Conservation (phyloP, 2,797 vertebrate genomes). For the Chrosomus eos region DNA sequence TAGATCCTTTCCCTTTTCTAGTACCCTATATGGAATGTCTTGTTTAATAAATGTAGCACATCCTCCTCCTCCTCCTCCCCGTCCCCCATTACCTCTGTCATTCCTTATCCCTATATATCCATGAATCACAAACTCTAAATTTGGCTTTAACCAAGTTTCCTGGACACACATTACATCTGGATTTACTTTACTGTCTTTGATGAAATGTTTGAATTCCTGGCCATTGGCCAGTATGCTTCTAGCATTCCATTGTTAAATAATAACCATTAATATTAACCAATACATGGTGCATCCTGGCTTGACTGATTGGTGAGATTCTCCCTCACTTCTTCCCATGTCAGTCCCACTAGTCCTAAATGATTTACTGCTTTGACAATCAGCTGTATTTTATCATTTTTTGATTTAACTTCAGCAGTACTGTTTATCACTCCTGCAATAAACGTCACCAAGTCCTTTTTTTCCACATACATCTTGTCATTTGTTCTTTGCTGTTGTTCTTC, state of each 20-base stretch:
- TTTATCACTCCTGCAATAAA: too few species aligned
- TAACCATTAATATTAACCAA: not conserved
- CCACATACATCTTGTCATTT: too few species aligned
- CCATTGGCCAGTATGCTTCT: not conserved
- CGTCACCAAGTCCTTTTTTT: too few species aligned
- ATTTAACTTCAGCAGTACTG: too few species aligned
- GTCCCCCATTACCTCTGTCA: too few species aligned
- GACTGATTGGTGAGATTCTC: not conserved
- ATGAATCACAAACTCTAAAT: not conserved
- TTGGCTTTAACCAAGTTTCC: not conserved
- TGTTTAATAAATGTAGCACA: not conserved
- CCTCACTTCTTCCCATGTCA: not conserved
- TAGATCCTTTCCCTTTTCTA: not conserved
- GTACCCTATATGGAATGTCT: not conserved
- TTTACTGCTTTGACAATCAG: not conserved
- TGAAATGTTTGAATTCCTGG: not conserved
- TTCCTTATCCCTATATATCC: too few species aligned
- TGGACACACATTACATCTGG: not conserved
- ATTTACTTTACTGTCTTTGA: not conserved
- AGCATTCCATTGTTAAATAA: not conserved
- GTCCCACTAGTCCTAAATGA: not conserved
- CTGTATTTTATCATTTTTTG: too few species aligned
- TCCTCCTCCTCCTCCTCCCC: too few species aligned
- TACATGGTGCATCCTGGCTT: not conserved
- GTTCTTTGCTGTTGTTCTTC: too few species aligned